These are phyloP conservation scores for Ursus arctos DNA, from an alignment of 2,113 vertebrate genomes.

Conservation along the genomic window DNA sequence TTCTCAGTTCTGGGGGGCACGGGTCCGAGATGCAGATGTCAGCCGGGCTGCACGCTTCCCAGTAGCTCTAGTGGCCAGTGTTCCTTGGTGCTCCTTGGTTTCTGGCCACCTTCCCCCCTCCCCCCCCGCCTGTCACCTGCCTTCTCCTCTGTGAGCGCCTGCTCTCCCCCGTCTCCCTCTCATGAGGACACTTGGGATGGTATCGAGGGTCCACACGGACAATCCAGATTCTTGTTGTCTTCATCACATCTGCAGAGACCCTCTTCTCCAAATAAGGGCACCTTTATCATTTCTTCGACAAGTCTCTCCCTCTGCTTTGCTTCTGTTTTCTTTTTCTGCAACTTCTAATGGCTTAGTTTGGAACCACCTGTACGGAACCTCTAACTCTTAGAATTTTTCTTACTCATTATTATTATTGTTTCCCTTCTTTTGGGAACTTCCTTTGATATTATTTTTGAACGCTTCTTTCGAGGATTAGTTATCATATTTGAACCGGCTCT, in stretches of 20 bases:
- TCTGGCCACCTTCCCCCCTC: not conserved
- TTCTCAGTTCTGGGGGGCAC: rapidly evolving
- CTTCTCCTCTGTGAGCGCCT: too few relatives aligned
- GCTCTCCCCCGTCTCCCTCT: rapidly evolving
- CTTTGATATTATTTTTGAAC: not conserved
- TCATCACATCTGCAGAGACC: not conserved
- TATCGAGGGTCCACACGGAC: rapidly evolving
- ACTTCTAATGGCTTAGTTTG: not conserved
- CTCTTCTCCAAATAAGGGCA: not conserved
- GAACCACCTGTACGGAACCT: not conserved
- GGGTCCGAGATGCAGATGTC: not conserved
- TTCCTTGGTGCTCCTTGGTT: not conserved
- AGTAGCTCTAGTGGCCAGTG: not conserved
- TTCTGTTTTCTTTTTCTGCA: not conserved
- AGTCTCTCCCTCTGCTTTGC: not conserved
- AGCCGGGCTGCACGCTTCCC: rapidly evolving
- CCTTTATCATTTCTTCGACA: not conserved
- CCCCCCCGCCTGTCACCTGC: rapidly evolving
- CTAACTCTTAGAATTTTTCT: not conserved
- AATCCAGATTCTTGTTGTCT: not conserved
- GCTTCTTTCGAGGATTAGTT: not conserved
- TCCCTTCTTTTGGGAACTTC: not conserved
- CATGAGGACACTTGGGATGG: rapidly evolving
- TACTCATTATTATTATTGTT: too few relatives aligned
- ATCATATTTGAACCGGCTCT: not conserved